Evolutionary conservation across 2,797 vertebrate genomes (phyloP), one percentile per base, ranked within the genome.

Genomic region (Micropoecilia bifurca): DNA sequence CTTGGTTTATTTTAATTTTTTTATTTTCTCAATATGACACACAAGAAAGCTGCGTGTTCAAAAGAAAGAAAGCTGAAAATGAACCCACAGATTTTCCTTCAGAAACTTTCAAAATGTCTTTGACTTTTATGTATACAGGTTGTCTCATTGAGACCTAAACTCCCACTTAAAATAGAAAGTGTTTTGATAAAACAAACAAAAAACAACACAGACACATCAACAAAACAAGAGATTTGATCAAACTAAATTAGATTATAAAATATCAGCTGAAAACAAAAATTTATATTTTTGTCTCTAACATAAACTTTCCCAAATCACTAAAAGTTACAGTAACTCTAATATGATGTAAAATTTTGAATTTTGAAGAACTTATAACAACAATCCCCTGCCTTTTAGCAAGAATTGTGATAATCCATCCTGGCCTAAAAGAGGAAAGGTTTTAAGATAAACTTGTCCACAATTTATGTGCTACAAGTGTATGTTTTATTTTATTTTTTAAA

Each of bases 401-500:
- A 69, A n/a, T 1, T 6, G 5, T 41, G 36, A 25, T 6, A 45
- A 45, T 71, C 13, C 25, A 16, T 16, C 12, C 68, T 71, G 13
- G 4, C 41, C 41, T 45, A 46, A 71, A 71, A 71, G 12, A 71
- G 22, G 36, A 68, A 71, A 45, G 6, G 14, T 28, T 43, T 46
- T 46, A 14, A 71, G 50, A 71, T 16, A 45, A 16, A 43, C 5
- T 28, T 28, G 25, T 46, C 13, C 39, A 43, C 41, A n/a, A n/a
- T n/a, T 36, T 39, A 41, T 69, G 10, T n/a, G 41, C 14, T 69
- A 13, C 22, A 69, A 68, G 6, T 71, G 22, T 28, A 25, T 59
- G 6, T 50, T 43, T 25, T 33, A 10, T 22, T 50, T 39, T 25
- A 55, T 18, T 83, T 87, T 48, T 53, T 8, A 77, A 74, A 77